A percentile compares a stretch with the other conserved stretches of the same genome.
Evolutionary conservation across 2,888 invertebrate species (phyloP).

Genomic region (Arctia plantaginis): DNA sequence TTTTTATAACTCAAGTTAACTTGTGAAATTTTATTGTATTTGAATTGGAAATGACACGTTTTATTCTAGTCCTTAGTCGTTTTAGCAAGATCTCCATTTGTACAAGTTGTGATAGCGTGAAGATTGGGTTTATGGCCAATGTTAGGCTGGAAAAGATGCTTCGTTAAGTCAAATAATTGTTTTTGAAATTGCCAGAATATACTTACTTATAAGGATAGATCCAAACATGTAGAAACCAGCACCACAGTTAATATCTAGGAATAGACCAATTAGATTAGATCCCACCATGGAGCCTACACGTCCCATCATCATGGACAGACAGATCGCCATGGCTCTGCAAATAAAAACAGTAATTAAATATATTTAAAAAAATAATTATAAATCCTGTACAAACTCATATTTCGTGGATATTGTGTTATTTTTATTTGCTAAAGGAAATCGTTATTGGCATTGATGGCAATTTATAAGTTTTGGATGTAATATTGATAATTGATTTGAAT

Average conservation of each 20-base stretch:
- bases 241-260: conserved; percentile 88
- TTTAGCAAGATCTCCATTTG: no score
- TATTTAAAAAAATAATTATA: neutral
- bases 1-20: neutral
- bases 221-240: conserved; percentile 88
- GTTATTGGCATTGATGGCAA: neutral
- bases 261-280: conserved; percentile 88
- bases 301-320: conserved; percentile 88
- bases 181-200: neutral
- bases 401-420: neutral
- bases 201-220: conserved; percentile 80
- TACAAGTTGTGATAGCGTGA: no score
- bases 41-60: no score
- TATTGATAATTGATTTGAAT: neutral
- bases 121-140: no score
- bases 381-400: neutral
- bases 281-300: conserved; percentile 89
- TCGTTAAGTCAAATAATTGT: neutral
- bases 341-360: neutral
- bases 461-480: neutral
- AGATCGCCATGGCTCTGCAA: conserved; percentile 88
- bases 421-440: neutral
- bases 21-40: neutral
- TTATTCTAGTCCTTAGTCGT: no score
- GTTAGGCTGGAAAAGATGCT: no score